Percentiles rank a stretch among this genome's conserved stretches.
phyloP scores from a whole-genome alignment of 2,113 vertebrate genomes.

The Muscicapa adusta region DNA sequence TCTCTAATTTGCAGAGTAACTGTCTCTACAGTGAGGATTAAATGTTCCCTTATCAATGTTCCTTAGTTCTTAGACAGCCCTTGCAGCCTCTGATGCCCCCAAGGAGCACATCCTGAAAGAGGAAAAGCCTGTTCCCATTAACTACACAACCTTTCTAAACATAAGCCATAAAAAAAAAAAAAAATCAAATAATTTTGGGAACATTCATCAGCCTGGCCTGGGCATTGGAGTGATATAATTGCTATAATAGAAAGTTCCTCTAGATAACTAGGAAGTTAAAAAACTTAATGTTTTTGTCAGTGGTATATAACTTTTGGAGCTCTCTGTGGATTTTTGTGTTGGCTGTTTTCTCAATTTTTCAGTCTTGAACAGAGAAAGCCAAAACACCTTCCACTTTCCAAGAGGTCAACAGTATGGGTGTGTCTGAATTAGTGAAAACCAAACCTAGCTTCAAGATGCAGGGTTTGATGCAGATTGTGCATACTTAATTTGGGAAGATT shows the following conservation, averaged over 20 bases:
- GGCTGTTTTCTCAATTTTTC: background rate
- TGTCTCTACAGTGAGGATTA: background rate
- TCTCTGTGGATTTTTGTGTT: background rate
- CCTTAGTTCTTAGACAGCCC: background rate
- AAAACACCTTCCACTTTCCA: background rate
- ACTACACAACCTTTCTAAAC: background rate
- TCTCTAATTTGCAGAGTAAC: background rate
- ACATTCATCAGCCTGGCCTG: background rate
- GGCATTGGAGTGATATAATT: background rate
- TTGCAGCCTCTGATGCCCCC: background rate
- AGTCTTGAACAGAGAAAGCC: background rate
- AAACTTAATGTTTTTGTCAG: background rate
- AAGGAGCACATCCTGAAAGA: background rate
- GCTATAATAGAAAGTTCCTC: background rate
- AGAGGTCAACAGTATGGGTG: background rate
- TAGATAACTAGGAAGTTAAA: background rate
- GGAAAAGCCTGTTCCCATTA: background rate
- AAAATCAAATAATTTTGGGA: background rate
- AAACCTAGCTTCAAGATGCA: background rate
- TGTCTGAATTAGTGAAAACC: background rate
- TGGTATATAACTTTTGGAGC: background rate
- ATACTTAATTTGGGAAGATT: background rate
- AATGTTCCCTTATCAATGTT: background rate
- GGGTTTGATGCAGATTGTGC: background rate
- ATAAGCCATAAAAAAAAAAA: background rate